A percentile compares a stretch with the other conserved stretches of the same genome.
These are phyloP conservation scores for Lysiphlebus fabarum DNA, from an alignment of 1,140 invertebrate genomes.

Conservation along the genomic window DNA sequence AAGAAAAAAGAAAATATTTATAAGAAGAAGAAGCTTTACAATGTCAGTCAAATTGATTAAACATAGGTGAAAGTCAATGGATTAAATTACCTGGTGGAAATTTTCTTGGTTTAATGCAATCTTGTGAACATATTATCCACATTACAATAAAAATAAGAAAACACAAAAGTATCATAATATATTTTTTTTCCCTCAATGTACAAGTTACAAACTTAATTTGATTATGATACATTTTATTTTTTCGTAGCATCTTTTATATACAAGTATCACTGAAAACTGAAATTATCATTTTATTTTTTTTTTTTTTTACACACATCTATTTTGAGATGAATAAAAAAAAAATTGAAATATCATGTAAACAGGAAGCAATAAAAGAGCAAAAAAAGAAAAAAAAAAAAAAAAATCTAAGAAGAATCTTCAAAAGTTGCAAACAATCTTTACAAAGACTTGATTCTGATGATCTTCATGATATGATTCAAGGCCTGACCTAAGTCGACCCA, in stretches of 20 bases:
- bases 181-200: not conserved
- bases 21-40: not conserved
- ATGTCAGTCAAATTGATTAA: not conserved
- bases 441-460: not conserved
- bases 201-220: not conserved
- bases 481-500: conserved; percentile 14
- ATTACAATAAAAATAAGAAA: conserved; percentile 26
- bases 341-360: no score
- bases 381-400: no score
- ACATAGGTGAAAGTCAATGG: not conserved
- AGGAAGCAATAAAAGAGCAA: no score
- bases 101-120: conserved; percentile 39
- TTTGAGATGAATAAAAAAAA: no score
- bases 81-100: conserved; percentile 46
- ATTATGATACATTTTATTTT: no score
- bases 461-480: not conserved
- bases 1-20: no score
- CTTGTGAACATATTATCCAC: conserved; percentile 30
- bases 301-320: no score
- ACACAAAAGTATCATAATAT: conserved; percentile 27
- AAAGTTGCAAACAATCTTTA: no score
- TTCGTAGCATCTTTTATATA: no score
- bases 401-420: no score
- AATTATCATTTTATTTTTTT: no score
- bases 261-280: no score